phyloP scores from a whole-genome alignment of 2,797 vertebrate genomes.

The Amphiprion clarkii region DNA sequence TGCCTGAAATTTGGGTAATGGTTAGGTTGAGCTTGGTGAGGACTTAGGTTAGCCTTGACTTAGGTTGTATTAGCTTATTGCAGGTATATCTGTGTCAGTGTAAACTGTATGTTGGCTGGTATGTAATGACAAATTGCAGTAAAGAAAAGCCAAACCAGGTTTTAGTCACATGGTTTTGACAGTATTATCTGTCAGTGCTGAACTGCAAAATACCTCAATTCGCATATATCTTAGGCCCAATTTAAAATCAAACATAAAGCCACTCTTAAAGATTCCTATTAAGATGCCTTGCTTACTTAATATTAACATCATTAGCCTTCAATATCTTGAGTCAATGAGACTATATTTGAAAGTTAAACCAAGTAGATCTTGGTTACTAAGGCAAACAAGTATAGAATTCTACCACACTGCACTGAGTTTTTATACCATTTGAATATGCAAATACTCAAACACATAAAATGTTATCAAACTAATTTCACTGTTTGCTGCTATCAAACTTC shows the following conservation, averaged over 20 bases:
- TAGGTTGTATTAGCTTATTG: background rate
- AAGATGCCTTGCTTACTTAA: background rate
- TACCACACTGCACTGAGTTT: background rate
- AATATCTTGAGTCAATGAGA: background rate
- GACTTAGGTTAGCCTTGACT: background rate
- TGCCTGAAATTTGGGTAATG: background rate
- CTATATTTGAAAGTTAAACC: background rate
- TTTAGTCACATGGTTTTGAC: background rate
- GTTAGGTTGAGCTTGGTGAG: background rate
- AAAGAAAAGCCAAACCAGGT: background rate
- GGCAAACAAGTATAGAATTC: background rate
- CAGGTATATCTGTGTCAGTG: background rate
- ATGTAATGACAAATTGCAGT: too few species aligned
- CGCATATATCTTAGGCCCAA: too few species aligned
- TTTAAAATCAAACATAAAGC: background rate
- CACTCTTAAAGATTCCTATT: too few species aligned
- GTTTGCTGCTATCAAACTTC: constrained; percentile 1
- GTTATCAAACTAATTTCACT: background rate
- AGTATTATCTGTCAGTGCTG: background rate
- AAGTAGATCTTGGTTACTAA: too few species aligned
- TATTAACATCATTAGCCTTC: background rate
- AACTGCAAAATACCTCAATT: background rate
- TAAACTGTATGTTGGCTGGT: background rate
- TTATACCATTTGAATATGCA: background rate
- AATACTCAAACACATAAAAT: background rate